Base-by-base conservation (phyloP, 2,113 vertebrate species). In the Mus pahari region DNA sequence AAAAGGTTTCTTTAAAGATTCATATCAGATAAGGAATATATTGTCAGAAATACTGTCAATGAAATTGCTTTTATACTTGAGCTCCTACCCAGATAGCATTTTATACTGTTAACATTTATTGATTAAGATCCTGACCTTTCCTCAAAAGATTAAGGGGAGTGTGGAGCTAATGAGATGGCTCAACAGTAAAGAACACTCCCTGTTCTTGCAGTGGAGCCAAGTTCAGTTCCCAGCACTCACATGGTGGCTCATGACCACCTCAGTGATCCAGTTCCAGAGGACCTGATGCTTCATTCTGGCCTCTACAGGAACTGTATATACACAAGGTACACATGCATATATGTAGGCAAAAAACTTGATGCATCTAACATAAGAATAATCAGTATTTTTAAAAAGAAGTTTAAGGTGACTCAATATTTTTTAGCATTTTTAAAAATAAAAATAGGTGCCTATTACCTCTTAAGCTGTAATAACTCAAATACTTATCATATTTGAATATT, bases 31-130 rank as follows among this genome's bases (percentile, higher is more conserved):
- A 89, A 95, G 86, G 0, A 86, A 68, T 91, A 96, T 36, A 71
- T 86, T 95, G 89, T 89, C 64, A 87, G 84, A 87, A 53, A 24
- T 94, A 96, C 0, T 3, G 13, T 86, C 39, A 73, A 94, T 22
- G 55, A 22, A 95, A 94, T 89, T 89, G 77, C 86, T 88, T 50
- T 84, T 77, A 53, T 95, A 48, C 22, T 92, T 90, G 77, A 90
- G 91, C 71, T 94, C 62, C 77, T 89, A 82, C 6, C 36, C 36
- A 73, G 48, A 91, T 16, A 64, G 42, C 39, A 92, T 88, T 94
- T 94, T 68, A 83, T 96, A 58, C 86, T 86, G 95, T 89, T 86
- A 91, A 86, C 81, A 89, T 96, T 94, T 94, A 88, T 94, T 93
- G 95, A 94, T 77, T 95, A 96, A 95, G 90, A 89, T 9, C 2